Conservation (phyloP, 64 coral and sea anemone genomes). For the Exaiptasia diaphana region DNA sequence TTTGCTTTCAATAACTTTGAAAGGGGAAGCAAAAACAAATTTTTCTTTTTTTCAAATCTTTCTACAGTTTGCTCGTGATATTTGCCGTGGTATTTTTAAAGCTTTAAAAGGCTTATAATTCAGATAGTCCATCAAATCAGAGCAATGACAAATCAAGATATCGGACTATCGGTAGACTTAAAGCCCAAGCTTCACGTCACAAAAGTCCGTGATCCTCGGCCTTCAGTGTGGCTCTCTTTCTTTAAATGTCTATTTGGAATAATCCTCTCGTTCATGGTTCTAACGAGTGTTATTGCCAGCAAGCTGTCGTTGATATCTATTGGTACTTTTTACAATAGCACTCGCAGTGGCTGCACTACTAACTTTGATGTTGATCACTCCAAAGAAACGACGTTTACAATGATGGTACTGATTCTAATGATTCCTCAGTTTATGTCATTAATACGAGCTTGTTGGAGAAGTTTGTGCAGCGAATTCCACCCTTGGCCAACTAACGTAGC, state of each 20-base stretch:
- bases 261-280: slow-evolving; percentile 26
- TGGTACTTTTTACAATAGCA: not conserved
- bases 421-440: slow-evolving; percentile 30
- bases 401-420: slow-evolving; percentile 50
- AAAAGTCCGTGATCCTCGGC: slow-evolving; percentile 43
- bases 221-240: slow-evolving; percentile 45
- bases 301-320: slow-evolving; percentile 83
- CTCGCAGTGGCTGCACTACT: too few relatives aligned
- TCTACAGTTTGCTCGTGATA: too few relatives aligned
- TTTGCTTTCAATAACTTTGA: too few relatives aligned
- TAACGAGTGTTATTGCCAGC: slow-evolving; percentile 66
- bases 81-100: too few relatives aligned
- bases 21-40: too few relatives aligned
- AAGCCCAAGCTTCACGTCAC: slow-evolving; percentile 59
- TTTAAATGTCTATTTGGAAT: slow-evolving; percentile 56
- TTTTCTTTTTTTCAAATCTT: too few relatives aligned
- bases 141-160: too few relatives aligned
- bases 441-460: slow-evolving; percentile 19
- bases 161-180: slow-evolving; percentile 12
- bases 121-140: too few relatives aligned
- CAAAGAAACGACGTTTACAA: slow-evolving; percentile 33
- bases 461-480: slow-evolving; percentile 14
- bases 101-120: too few relatives aligned
- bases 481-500: slow-evolving; percentile 47
- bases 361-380: not conserved